A percentile compares a stretch with the other conserved stretches of the same genome.
phyloP scores from a whole-genome alignment of 2,113 vertebrate genomes.

The Nanger granti region DNA sequence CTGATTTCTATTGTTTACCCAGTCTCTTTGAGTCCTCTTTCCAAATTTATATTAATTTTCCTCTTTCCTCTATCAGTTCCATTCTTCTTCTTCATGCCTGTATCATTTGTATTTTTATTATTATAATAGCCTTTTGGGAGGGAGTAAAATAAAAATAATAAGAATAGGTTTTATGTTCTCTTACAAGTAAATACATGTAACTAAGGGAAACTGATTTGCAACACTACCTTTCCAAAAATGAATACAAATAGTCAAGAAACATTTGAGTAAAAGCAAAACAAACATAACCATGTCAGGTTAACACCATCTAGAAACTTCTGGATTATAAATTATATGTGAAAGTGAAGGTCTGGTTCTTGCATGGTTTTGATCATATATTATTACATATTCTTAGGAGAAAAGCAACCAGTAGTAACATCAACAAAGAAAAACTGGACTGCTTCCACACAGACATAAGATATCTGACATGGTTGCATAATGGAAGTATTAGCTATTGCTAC shows the following conservation, averaged over 20 bases:
- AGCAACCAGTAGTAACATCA: background rate
- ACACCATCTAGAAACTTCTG: background rate
- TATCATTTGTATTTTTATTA: background rate
- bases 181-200: background rate
- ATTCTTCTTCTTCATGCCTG: background rate
- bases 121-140: background rate
- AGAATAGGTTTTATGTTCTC: background rate
- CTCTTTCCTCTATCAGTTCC: background rate
- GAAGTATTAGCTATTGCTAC: background rate
- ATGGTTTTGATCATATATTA: background rate
- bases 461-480: background rate
- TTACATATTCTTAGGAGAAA: background rate
- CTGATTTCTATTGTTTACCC: background rate
- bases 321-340: background rate
- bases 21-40: background rate
- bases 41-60: background rate
- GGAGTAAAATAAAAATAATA: background rate
- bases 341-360: background rate
- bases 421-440: background rate
- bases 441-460: background rate
- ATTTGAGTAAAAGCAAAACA: background rate
- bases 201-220: background rate
- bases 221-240: background rate
- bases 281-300: background rate
- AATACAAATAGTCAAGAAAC: background rate